Evolutionary conservation across 1,140 invertebrate genomes (phyloP).

Genomic region (Camponotus floridanus): DNA sequence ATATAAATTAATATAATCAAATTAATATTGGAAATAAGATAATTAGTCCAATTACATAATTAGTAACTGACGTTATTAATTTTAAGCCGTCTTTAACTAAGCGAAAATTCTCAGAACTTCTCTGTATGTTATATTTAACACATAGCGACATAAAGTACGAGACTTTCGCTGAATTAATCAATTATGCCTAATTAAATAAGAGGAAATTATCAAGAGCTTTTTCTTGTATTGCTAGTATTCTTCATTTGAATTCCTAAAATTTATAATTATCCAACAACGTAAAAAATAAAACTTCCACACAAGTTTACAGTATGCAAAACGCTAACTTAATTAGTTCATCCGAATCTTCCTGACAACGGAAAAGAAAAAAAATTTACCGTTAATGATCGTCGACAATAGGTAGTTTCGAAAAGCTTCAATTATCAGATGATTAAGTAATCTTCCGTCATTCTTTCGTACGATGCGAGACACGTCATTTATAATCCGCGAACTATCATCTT

Average conservation of each 20-base stretch:
- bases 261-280: not conserved
- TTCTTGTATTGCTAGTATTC: not conserved
- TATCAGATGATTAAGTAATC: not conserved
- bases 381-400: not conserved
- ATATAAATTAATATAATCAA: not conserved
- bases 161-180: not conserved
- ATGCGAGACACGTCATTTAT: slow-evolving; percentile 20
- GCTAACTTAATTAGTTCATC: slow-evolving; percentile 5
- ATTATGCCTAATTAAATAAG: not conserved
- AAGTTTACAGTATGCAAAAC: not conserved
- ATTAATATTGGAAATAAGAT: not conserved
- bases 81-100: slow-evolving; percentile 5
- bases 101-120: not conserved
- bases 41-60: not conserved
- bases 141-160: not conserved
- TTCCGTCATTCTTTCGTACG: not conserved
- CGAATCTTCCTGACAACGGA: not conserved
- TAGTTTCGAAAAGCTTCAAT: not conserved
- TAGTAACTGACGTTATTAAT: not conserved
- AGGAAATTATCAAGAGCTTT: not conserved
- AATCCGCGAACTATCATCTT: not conserved
- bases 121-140: not conserved
- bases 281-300: not conserved
- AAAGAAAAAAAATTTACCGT: not conserved
- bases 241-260: not conserved